These are phyloP conservation scores for Myzus persicae DNA, from an alignment of 1,140 invertebrate genomes.

Conservation along the genomic window DNA sequence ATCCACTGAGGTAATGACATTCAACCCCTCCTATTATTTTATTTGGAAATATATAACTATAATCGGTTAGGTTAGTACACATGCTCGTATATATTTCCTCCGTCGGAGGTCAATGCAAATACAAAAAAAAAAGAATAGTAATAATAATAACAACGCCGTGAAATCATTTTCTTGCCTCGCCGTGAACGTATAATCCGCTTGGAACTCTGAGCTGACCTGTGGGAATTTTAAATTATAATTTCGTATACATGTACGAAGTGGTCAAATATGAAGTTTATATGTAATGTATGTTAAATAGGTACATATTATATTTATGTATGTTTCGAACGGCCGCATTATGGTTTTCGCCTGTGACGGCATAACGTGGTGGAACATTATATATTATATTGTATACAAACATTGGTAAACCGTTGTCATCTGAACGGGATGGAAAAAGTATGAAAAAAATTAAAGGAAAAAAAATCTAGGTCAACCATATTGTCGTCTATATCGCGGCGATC, in stretches of 20 bases:
- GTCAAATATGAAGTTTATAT: not conserved
- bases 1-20: too few relatives aligned
- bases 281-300: not conserved
- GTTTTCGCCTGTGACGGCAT: not conserved
- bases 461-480: slow-evolving; percentile 15
- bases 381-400: not conserved
- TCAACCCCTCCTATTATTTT: too few relatives aligned
- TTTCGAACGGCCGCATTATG: not conserved
- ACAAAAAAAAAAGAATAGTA: not conserved
- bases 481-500: not conserved
- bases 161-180: not conserved
- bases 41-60: too few relatives aligned
- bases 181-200: not conserved
- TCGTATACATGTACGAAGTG: not conserved
- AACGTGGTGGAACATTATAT: not conserved
- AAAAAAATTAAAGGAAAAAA: slow-evolving; percentile 29
- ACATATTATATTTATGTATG: not conserved
- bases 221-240: not conserved
- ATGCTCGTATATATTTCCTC: not conserved
- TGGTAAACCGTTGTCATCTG: not conserved
- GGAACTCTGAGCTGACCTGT: not conserved
- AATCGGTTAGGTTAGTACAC: too few relatives aligned
- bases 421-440: not conserved
- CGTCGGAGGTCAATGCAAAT: not conserved
- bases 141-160: not conserved